Evolutionary conservation across 2,113 vertebrate species (phyloP), one percentile per base, ranked within the genome.

Genomic region (Paramormyrops kingsleyae): DNA sequence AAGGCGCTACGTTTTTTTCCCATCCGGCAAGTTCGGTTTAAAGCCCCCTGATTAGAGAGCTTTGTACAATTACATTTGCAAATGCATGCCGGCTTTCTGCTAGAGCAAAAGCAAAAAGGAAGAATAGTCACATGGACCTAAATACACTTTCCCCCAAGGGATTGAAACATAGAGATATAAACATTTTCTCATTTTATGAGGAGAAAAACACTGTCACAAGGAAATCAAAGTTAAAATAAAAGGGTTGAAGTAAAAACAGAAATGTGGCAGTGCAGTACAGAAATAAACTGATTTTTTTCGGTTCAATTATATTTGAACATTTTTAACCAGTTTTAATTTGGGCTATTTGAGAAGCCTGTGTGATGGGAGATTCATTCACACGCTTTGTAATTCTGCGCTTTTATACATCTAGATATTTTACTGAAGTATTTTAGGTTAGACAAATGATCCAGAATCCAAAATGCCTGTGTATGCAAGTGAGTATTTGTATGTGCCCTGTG

Each of bases 51-150:
- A 80, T 44, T 84, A 47, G 15, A 84, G 19, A 84, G 44, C 83
- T 84, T 84, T 80, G 74, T 42, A 84, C 44, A 44, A 84, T 84
- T 84, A 84, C 31, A 80, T 80, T 84, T 84, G 44, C 42, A 84
- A 84, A 84, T 84, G 83, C 83, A 84, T 84, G 74, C 35, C 35
- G 13, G 74, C 31, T 42, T 42, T 80, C 70, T 42, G 35, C 35
- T 77, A 77, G 13, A 77, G 31, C 70, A 77, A 77, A 77, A 77
- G 70, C 70, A 77, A 80, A 77, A 80, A 80, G n/a, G 35, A 80
- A 39, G 15, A 80, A 80, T 6, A 42, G 74, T 80, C 74, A 80
- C 74, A 8, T 19, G 35, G 74, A 80, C 15, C 70, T 77, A 74
- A 77, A 77, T 77, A 77, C 35, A 80, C 27, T 39, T 39, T 42